Base-by-base conservation (phyloP, 2,113 vertebrate species). In the Isichthys henryi region DNA sequence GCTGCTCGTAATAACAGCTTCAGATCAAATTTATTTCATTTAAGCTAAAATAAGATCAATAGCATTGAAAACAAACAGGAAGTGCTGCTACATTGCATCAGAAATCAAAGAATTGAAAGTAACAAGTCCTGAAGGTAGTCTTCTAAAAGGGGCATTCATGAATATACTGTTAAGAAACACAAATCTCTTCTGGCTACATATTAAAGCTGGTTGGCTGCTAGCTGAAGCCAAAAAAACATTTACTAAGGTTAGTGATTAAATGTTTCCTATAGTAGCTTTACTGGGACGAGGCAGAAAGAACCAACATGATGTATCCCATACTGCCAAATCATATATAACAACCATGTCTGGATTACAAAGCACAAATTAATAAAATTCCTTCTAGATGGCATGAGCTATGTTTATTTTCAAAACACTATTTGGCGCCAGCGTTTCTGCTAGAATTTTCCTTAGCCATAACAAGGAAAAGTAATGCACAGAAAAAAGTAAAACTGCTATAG, bases 361-460 rank as follows among this genome's bases (percentile, higher is more conserved):
- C 31, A 43, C 15, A 80, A 80, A 80, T 80, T 35, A 80, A 80
- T 80, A 43, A 80, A 80, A 35, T 43, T 80, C 35, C 74, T 13
- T 80, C 35, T 80, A 80, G 74, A 80, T 80, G 74, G 74, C 74
- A 80, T 39, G 74, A 39, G 74, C 13, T 80, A 39, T 19, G 74
- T 80, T 80, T 80, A 80, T 80, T 80, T 43, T 80, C 74, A 43
- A 80, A 80, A 80, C 74, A 80, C 74, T 80, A 21, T 21, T 80
- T 80, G 74, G 74, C 74, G 74, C 74, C 74, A 80, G 35, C 13
- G 35, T 19, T 80, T 43, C 74, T 43, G 35, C 74, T 43, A 19
- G 15, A 80, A 39, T 80, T 80, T 80, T 43, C 35, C 74, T 43
- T 80, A 80, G 31, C 70, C 31, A 19, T 77, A 39, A 77, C 17